Percentiles rank a stretch among this genome's conserved stretches.
Conservation (phyloP, 92 coral and sea anemone genomes). For the Phenganax marumi region DNA sequence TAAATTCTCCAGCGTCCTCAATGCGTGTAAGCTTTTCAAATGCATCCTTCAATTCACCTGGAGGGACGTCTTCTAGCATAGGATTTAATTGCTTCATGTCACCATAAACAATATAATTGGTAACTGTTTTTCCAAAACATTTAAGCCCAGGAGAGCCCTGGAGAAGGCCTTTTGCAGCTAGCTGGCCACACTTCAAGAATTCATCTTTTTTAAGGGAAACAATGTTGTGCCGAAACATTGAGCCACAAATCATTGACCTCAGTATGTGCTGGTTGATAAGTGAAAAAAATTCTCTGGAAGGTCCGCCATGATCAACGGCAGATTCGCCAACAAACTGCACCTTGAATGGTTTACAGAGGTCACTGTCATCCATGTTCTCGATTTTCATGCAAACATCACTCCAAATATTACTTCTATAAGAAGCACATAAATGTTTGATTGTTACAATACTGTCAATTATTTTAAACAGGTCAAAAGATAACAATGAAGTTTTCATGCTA, state of each 20-base stretch:
- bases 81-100: background rate
- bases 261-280: conserved; percentile 16
- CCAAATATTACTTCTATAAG: no score
- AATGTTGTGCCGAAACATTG: conserved; percentile 1
- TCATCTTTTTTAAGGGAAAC: conserved; percentile 21
- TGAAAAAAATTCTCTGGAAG: conserved; percentile 50
- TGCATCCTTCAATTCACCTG: conserved; percentile 24
- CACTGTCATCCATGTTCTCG: background rate
- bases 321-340: conserved; percentile 62
- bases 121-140: conserved; percentile 52
- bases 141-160: conserved; percentile 67
- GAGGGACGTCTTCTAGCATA: background rate
- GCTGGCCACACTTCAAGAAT: conserved; percentile 59
- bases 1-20: background rate
- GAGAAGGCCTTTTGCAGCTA: conserved; percentile 58
- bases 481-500: no score
- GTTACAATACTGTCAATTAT: no score
- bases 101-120: conserved; percentile 22
- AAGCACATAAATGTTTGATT: no score
- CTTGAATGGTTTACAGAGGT: conserved; percentile 31
- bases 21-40: conserved; percentile 6
- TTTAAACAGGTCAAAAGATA: no score
- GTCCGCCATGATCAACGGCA: conserved; percentile 45
- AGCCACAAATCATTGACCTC: no score
- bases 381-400: no score